A percentile compares a stretch with the other conserved stretches of the same genome.
Conservation (phyloP, 2,113 vertebrate species). For the Galeopterus variegatus region DNA sequence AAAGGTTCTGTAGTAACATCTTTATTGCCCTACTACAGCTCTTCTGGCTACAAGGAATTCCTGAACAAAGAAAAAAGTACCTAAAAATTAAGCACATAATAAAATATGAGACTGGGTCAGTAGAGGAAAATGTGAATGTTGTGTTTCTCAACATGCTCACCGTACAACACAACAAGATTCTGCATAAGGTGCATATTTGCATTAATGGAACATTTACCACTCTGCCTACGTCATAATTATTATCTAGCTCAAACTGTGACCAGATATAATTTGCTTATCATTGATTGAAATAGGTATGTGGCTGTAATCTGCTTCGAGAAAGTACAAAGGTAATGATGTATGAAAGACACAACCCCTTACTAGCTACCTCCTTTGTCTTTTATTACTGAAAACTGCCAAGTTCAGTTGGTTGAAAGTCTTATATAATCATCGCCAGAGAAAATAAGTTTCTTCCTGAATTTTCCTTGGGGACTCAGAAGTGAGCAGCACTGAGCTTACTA, state of each 20-base stretch:
- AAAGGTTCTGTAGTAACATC: not conserved
- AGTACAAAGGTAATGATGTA: not conserved
- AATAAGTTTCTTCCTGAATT: not conserved
- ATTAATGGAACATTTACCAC: not conserved
- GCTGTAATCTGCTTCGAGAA: constrained; percentile 43
- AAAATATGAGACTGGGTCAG: not conserved
- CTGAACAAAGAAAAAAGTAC: not conserved
- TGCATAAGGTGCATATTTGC: not conserved
- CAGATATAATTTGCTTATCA: constrained; percentile 30
- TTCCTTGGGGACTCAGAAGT: not conserved
- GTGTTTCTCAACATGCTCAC: not conserved
- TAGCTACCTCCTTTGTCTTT: not conserved
- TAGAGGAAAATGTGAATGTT: not conserved
- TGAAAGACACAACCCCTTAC: not conserved
- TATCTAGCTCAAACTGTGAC: constrained; percentile 52
- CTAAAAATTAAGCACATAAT: constrained; percentile 3
- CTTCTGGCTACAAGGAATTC: not conserved
- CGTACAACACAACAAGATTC: not conserved
- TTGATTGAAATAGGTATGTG: constrained; percentile 31
- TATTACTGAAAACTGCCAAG: not conserved
- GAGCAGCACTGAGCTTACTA: not conserved
- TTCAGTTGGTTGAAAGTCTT: not conserved
- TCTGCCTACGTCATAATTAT: not conserved
- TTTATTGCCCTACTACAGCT: not conserved
- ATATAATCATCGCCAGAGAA: not conserved